phyloP scores from a whole-genome alignment of 1,140 invertebrate species.

The Papilio dardanus region DNA sequence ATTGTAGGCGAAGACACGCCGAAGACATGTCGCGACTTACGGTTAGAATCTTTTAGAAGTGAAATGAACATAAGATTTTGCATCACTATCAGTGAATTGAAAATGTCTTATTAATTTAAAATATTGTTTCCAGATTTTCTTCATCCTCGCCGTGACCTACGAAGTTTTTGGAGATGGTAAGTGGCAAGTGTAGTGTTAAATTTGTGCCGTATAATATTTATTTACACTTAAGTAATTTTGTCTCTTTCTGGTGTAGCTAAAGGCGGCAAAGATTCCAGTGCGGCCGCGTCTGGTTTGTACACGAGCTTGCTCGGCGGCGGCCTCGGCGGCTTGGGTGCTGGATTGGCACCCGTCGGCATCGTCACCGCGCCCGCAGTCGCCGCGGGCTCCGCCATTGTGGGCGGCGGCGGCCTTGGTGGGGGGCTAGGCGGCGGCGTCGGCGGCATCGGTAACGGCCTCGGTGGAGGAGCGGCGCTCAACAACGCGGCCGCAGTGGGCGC shows the following conservation, averaged over 20 bases:
- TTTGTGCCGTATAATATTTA: background rate
- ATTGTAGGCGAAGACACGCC: constrained; percentile 49
- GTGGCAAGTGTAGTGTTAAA: constrained; percentile 24
- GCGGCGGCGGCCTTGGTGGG: constrained; percentile 41
- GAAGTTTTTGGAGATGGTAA: constrained; percentile 71
- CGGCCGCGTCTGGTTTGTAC: constrained; percentile 27
- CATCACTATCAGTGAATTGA: background rate
- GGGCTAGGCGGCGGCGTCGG: constrained; percentile 42
- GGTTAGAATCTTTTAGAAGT: constrained; percentile 55
- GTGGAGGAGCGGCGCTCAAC: constrained; percentile 63
- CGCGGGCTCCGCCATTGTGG: constrained; percentile 39
- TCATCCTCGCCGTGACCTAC: constrained; percentile 73
- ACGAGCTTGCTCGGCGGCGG: constrained; percentile 32
- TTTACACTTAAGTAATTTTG: constrained; percentile 15
- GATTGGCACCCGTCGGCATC: constrained; percentile 38
- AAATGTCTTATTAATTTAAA: background rate
- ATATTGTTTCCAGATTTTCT: constrained; percentile 67
- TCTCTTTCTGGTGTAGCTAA: constrained; percentile 52
- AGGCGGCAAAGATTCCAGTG: constrained; percentile 39
- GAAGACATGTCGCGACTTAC: constrained; percentile 71
- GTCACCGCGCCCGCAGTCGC: constrained; percentile 38
- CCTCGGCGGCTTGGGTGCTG: constrained; percentile 41
- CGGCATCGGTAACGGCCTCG: constrained; percentile 46
- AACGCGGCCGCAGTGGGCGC: constrained; percentile 69
- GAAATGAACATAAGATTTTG: background rate